Evolutionary conservation across 1,140 invertebrate genomes (phyloP), one percentile per base, ranked within the genome.

Genomic region (Drosophila arizonae): DNA sequence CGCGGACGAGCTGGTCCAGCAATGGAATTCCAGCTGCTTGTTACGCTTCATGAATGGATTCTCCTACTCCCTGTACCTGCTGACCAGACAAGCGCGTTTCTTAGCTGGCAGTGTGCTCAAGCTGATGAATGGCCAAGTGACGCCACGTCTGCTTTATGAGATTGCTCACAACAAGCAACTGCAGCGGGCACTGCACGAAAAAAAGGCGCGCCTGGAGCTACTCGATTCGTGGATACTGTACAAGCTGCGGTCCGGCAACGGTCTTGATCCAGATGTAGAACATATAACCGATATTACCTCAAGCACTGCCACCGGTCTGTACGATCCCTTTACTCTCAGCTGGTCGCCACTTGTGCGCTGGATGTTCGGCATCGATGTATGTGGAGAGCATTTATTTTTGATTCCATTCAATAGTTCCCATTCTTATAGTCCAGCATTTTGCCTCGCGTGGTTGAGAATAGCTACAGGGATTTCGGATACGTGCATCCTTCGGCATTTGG

Each of bases 161-260:
- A 91, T 98, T 17, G 92, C 96, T 61, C 95, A 97, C 76, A 93
- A 96, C 66, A 92, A 94, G 11, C 93, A 93, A 26, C 92, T 98
- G 6, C 93, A 94, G 79, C 87, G 94, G 33, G 95, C 94, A 26
- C 91, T 95, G 13, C 79, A 89, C 28, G 92, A 93, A 48, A 94
- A 95, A 21, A 93, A 95, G 71, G 95, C 95, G 1, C 93, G 96
- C 77, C 97, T 98, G 90, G 98, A 98, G n/a, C 97, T 97, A 28
- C 93, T 99, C 13, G 98, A 99, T 85, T 97, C 97, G 2, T 99
- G 97, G 97, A 93, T 99, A 36, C 88, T 99, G 30, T 96, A 98
- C 92, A 96, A 95, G 93, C 92, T 97, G 24, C 72, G 87, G 11
- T 81, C 80, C 0, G 87, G 85, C n/a, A 79, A 76, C 17, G 78